Conservation (phyloP, 2,888 invertebrate genomes). For the Ommatoiulus sabulosus region DNA sequence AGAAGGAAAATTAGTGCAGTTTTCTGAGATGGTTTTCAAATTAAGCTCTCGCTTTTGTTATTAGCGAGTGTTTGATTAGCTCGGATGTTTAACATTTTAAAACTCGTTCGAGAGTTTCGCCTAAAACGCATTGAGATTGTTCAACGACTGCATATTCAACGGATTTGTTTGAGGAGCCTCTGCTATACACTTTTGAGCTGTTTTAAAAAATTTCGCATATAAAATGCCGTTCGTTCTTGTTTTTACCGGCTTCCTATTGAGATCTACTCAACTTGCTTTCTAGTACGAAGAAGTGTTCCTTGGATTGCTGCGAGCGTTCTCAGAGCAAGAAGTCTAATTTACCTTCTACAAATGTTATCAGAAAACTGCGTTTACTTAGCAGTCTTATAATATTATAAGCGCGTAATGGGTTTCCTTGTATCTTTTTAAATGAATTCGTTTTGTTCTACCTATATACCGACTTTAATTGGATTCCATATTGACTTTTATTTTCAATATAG, state of each 20-base stretch:
- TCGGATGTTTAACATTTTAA: background rate
- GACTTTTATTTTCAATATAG: background rate
- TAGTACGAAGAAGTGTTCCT: background rate
- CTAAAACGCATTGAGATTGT: background rate
- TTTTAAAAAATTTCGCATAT: background rate
- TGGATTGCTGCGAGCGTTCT: background rate
- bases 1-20: background rate
- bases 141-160: background rate
- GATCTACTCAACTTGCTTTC: background rate
- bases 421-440: background rate
- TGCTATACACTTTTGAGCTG: too few relatives aligned
- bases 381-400: background rate
- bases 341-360: background rate
- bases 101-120: background rate
- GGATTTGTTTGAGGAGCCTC: background rate
- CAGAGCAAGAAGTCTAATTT: background rate
- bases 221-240: background rate
- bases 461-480: constrained; percentile 18
- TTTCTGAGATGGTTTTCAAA: background rate
- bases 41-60: background rate
- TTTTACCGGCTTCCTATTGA: background rate
- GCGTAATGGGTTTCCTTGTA: background rate
- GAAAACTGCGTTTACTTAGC: constrained; percentile 2
- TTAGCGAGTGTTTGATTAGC: background rate
- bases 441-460: background rate